phyloP scores from a whole-genome alignment of 2,797 vertebrate genomes.

The Prunella strophiata region DNA sequence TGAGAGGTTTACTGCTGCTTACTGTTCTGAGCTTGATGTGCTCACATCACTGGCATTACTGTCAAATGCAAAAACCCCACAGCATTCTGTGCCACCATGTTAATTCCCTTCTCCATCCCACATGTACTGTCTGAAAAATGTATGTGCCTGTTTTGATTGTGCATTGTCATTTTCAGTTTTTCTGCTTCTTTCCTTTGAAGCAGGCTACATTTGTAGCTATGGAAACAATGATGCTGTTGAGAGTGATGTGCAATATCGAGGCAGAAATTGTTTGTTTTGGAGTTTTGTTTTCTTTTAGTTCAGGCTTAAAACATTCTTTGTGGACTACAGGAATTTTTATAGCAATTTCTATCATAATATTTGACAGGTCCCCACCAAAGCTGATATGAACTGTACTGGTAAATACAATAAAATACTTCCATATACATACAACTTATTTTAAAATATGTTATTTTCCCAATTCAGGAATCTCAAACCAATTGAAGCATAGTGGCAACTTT shows the following conservation, averaged over 20 bases:
- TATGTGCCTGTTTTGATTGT: slow-evolving; percentile 40
- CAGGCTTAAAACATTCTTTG: neutral
- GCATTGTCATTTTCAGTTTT: slow-evolving; percentile 54
- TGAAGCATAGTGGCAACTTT: neutral
- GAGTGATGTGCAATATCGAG: neutral
- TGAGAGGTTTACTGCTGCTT: neutral
- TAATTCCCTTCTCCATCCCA: slow-evolving; percentile 4
- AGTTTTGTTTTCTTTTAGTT: slow-evolving; percentile 36
- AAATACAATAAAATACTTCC: neutral
- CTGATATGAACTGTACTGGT: neutral
- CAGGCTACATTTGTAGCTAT: slow-evolving; percentile 59
- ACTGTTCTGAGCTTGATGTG: neutral
- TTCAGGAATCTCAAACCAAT: neutral
- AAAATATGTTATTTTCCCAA: neutral
- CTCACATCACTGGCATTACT: neutral
- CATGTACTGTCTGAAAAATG: neutral
- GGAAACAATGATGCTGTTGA: slow-evolving; percentile 65
- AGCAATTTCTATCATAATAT: neutral
- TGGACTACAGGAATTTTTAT: neutral
- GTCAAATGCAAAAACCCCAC: neutral
- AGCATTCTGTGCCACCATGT: neutral
- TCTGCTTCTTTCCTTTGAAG: slow-evolving; percentile 34
- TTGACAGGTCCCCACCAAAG: neutral
- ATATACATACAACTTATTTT: neutral
- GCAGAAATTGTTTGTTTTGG: slow-evolving; percentile 44